Base-by-base conservation (phyloP, 1,140 invertebrate species). In the Eulimnadia texana region DNA sequence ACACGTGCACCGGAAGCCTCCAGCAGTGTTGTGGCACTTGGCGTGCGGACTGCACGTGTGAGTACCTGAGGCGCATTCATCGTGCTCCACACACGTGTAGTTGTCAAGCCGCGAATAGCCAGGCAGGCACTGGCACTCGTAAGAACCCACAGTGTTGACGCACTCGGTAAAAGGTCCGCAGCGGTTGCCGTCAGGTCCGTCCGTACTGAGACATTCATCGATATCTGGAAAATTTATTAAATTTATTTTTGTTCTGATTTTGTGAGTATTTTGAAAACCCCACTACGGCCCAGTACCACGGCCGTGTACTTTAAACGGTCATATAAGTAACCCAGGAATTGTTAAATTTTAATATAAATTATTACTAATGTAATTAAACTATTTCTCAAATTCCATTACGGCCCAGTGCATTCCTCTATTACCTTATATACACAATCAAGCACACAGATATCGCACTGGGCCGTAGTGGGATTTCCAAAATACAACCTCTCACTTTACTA, bases 1-100 rank as follows among this genome's bases (percentile, higher is more conserved):
- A 75, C 92, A 96, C 9, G 80, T 73, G 72, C 92, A 96, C 54
- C 80, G 80, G 74, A 89, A 93, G 63, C 84, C 86, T 49, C 91
- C 92, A 61, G 81, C 80, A 28, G 88, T 87, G 75, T 95, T 95
- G 62, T 82, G 78, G 74, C 92, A 95, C 33, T 79, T 78, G 3
- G 91, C 88, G 70, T 89, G 80, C 58, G 76, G 70, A 72, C 90
- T 80, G 71, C 90, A 93, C 58, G 76, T 72, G 72, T 88, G 84
- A 57, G 77, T 77, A 0, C 19, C 33, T 23, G 16, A 16, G 13
- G 60, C 51, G 53, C 60, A 61, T 54, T 61, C 60, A 13, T 90
- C 83, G 60, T 85, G 76, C 74, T 91, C 88, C 27, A 81, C 80
- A 71, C 88, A 91, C 67, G 85, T 87, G 70, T 82, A 87, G 68